Base-by-base conservation (phyloP, 1,140 invertebrate species). In the Hycleus phaleratus region DNA sequence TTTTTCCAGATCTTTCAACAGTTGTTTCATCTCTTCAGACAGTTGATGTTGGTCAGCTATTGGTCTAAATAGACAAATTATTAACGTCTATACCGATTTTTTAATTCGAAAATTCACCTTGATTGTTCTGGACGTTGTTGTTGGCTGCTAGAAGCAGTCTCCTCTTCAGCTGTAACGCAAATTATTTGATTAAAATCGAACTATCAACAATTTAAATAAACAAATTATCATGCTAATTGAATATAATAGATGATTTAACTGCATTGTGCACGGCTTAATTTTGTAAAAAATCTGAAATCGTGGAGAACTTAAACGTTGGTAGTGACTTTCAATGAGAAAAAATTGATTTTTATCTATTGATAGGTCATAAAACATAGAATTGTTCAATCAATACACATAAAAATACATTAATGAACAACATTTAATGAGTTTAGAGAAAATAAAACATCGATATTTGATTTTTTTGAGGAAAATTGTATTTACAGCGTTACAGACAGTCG, bases 21-120 rank as follows among this genome's bases (percentile, higher is more conserved):
- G 61, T 47, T 68, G 58, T 48, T 68, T 71, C 72, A 74, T 74
- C 65, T 73, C 72, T 45, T 70, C 68, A 25, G 71, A 74, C 3
- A 74, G 64, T 57, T 70, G 65, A 45, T 72, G 71, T 58, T 71
- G 71, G 47, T 73, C 70, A 2, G 62, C 39, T 2, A 69, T 53
- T 51, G 53, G 56, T 59, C 71, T 71, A 62, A 46, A 70, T 70
- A 45, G 18, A n/a, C 7, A 10, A 38, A 49, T 38, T 12, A 47
- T 47, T 47, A 47, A 26, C 18, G 18, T 18, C 18, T 18, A 18
- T 18, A 18, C 2, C 18, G 18, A 18, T 18, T 18, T 18, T 18
- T 18, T 18, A 18, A 18, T 18, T 2, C 0, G 18, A 1, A 0
- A 42, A 9, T 3, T 53, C 25, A 53, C 51, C 51, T 53, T 25